Conservation (phyloP, 2,888 invertebrate genomes). For the Halocaridina rubra region DNA sequence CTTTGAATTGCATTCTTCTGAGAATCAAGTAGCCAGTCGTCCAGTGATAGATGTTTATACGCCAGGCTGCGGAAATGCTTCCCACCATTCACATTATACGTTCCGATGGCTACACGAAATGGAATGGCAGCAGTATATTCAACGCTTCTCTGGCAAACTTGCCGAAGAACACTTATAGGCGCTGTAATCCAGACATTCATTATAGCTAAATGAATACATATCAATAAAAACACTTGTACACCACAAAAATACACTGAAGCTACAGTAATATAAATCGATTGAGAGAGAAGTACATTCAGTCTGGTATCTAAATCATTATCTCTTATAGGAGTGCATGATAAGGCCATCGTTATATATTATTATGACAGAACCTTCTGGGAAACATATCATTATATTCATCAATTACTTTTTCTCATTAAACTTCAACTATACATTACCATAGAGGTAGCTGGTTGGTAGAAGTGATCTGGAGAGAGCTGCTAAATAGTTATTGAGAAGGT, state of each 20-base stretch:
- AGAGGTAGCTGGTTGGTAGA: slow-evolving; percentile 86
- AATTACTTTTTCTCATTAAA: neutral
- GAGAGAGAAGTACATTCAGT: too few species aligned
- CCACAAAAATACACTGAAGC: too few species aligned
- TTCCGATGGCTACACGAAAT: slow-evolving; percentile 88
- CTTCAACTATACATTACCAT: slow-evolving; percentile 71
- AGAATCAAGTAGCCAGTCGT: slow-evolving; percentile 70
- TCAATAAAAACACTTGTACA: too few species aligned
- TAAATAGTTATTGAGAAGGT: slow-evolving; percentile 83
- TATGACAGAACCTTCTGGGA: too few species aligned
- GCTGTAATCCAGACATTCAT: too few species aligned
- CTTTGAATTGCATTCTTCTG: slow-evolving; percentile 69
- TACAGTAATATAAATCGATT: too few species aligned
- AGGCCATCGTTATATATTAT: too few species aligned
- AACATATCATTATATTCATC: too few species aligned
- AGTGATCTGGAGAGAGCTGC: slow-evolving; percentile 91
- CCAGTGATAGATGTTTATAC: slow-evolving; percentile 74
- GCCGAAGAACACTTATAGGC: slow-evolving; percentile 83
- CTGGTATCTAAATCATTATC: too few species aligned
- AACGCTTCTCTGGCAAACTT: slow-evolving; percentile 85
- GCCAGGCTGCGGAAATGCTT: slow-evolving; percentile 97
- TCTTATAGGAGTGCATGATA: too few species aligned
- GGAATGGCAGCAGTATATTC: slow-evolving; percentile 81
- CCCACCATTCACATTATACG: slow-evolving; percentile 99
- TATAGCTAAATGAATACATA: too few species aligned